Evolutionary conservation across 2,888 invertebrate genomes (phyloP).

Genomic region (Aphodius granarius): DNA sequence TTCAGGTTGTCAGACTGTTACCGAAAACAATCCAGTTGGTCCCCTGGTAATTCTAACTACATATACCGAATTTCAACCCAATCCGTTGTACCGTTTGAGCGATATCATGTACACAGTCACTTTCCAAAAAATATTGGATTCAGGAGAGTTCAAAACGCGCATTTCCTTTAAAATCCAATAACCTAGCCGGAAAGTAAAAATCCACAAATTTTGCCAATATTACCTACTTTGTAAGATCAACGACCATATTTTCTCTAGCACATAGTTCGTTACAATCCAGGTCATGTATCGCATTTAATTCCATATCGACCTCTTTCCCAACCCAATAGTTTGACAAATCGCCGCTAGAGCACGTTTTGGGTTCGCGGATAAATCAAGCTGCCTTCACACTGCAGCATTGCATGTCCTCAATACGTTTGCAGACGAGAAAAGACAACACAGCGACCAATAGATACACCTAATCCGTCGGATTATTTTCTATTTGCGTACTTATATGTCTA

Average conservation of each 20-base stretch:
- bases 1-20: too few relatives aligned
- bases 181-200: too few relatives aligned
- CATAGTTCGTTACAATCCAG: not conserved
- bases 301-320: not conserved
- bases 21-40: too few relatives aligned
- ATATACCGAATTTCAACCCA: too few relatives aligned
- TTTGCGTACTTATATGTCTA: constrained; percentile 27
- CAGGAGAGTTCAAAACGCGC: too few relatives aligned
- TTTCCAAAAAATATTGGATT: too few relatives aligned
- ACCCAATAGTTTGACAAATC: not conserved
- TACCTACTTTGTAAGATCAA: not conserved
- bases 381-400: not conserved
- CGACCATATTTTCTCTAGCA: not conserved
- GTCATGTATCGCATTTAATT: not conserved
- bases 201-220: not conserved
- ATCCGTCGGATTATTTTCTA: not conserved
- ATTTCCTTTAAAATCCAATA: too few relatives aligned
- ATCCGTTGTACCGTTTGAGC: too few relatives aligned
- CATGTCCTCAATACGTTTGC: not conserved
- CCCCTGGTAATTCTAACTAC: too few relatives aligned
- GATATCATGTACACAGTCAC: constrained; percentile 1
- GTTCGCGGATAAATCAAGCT: not conserved
- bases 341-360: not conserved
- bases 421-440: not conserved
- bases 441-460: not conserved